A percentile compares a stretch with the other conserved stretches of the same genome.
These are phyloP conservation scores for Carassius auratus DNA, from an alignment of 2,113 vertebrate genomes.

Conservation along the genomic window DNA sequence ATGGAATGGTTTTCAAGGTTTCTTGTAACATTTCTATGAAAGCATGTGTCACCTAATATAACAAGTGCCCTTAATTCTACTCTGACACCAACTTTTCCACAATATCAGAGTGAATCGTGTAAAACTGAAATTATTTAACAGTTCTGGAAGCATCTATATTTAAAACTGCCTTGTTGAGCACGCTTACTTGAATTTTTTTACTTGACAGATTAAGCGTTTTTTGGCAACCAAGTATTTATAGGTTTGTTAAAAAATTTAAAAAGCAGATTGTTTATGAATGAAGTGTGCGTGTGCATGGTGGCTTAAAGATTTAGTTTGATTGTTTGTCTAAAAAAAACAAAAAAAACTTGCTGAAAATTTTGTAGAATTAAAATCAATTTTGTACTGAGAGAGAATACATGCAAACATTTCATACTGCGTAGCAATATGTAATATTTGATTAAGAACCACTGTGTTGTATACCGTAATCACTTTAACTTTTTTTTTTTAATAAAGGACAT, in stretches of 20 bases:
- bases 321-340: neutral
- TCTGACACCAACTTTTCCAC: neutral
- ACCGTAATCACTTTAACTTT: neutral
- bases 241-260: neutral
- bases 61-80: slow-evolving; percentile 30
- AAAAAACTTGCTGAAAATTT: neutral
- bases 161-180: neutral
- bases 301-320: neutral
- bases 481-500: no score
- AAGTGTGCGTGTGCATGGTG: neutral
- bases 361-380: neutral
- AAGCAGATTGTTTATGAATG: neutral
- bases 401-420: neutral
- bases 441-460: slow-evolving; percentile 1
- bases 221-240: neutral
- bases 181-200: neutral
- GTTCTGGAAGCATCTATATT: neutral
- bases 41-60: neutral
- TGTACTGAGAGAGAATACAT: no score
- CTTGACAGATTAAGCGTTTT: neutral
- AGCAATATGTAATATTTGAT: slow-evolving; percentile 18
- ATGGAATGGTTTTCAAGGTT: neutral
- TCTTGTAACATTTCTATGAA: neutral
- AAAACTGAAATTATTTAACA: neutral
- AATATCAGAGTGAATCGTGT: slow-evolving; percentile 1